Conservation (phyloP, 2,797 vertebrate genomes). For the Lacerta viridis region DNA sequence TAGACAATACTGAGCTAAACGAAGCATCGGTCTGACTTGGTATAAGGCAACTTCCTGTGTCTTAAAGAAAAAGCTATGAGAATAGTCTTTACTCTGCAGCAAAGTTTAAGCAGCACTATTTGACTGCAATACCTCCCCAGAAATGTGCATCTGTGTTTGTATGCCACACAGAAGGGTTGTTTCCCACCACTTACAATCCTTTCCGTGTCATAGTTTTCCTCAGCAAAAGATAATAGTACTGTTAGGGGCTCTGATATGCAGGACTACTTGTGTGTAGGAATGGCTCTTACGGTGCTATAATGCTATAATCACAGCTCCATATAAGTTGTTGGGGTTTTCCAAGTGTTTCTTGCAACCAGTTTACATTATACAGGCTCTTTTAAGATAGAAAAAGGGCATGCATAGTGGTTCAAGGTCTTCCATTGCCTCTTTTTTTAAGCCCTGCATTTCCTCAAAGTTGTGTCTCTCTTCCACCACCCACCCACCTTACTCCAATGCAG, state of each 20-base stretch:
- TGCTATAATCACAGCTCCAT: neutral
- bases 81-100: neutral
- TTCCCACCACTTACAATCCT: neutral
- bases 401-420: neutral
- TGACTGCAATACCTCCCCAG: neutral
- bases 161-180: neutral
- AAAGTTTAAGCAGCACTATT: neutral
- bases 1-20: too few relatives aligned
- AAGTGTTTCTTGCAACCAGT: neutral
- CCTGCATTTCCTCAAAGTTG: neutral
- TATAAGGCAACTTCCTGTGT: too few relatives aligned
- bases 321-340: neutral
- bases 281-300: neutral
- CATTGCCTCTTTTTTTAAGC: neutral
- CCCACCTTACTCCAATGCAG: too few relatives aligned
- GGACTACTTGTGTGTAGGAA: neutral
- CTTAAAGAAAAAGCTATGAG: neutral
- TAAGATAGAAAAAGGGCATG: neutral
- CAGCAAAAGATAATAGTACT: neutral
- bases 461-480: neutral
- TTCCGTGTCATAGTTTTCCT: neutral
- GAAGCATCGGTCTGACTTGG: too few relatives aligned
- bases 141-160: neutral
- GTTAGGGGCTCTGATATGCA: neutral
- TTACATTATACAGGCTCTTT: slow-evolving; percentile 2